Conservation (phyloP, 2,888 invertebrate species). For the Scaptomyza tumidula region DNA sequence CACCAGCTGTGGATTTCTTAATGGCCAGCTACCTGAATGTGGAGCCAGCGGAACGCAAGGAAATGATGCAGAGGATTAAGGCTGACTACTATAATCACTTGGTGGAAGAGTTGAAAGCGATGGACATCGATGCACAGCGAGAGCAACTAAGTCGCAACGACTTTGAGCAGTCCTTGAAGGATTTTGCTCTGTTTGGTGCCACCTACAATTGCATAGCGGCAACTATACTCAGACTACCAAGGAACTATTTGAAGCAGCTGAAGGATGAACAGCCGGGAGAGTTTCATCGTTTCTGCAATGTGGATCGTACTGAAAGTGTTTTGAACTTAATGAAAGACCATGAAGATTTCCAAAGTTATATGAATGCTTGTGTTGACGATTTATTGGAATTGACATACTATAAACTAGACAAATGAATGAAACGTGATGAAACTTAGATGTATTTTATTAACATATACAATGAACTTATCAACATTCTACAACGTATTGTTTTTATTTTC, state of each 20-base stretch:
- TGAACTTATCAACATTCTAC: neutral
- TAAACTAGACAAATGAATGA: conserved; percentile 33
- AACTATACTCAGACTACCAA: conserved; percentile 79
- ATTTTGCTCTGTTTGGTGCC: conserved; percentile 82
- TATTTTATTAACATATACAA: neutral
- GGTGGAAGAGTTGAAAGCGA: conserved; percentile 64
- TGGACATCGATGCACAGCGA: conserved; percentile 70
- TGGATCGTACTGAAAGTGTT: conserved; percentile 69
- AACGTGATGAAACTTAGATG: no score
- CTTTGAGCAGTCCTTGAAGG: conserved; percentile 81
- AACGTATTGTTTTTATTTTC: neutral
- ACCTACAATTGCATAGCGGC: conserved; percentile 82
- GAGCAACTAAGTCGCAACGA: conserved; percentile 76
- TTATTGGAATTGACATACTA: conserved; percentile 68
- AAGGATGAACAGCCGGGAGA: conserved; percentile 76
- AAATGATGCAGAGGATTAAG: conserved; percentile 49
- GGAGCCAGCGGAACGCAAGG: conserved; percentile 53
- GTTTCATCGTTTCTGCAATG: conserved; percentile 83
- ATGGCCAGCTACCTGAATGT: conserved; percentile 79
- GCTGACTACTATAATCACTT: conserved; percentile 73
- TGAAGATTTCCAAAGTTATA: conserved; percentile 57
- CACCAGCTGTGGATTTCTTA: conserved; percentile 81
- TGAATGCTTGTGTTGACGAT: conserved; percentile 75
- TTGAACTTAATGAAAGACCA: conserved; percentile 61
- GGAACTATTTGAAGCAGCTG: conserved; percentile 80